Conservation (phyloP, 2,113 vertebrate genomes). For the Desmodus rotundus region DNA sequence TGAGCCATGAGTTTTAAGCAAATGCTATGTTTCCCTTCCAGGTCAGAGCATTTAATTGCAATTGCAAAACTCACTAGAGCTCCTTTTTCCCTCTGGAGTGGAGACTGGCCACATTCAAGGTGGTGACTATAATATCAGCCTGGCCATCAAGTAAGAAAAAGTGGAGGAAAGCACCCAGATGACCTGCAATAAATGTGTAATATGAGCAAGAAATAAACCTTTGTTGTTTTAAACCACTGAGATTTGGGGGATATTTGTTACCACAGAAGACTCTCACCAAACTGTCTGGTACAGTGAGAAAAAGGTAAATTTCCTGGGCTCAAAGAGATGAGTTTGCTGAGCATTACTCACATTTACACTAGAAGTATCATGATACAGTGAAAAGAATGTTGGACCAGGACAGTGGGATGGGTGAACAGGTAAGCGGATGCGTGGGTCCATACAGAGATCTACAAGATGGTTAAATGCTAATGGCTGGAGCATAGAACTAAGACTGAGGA, state of each 20-base stretch:
- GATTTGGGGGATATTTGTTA: background rate
- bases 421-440: background rate
- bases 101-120: background rate
- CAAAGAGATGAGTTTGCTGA: background rate
- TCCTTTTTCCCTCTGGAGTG: background rate
- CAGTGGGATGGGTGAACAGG: background rate
- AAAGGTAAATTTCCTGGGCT: background rate
- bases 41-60: background rate
- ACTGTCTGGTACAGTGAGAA: background rate
- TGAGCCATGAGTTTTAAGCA: background rate
- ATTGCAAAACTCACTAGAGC: background rate
- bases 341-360: background rate
- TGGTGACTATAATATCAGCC: background rate
- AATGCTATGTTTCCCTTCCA: background rate
- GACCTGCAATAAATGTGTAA: background rate
- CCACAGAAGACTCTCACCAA: background rate
- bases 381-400: background rate
- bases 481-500: background rate
- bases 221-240: background rate
- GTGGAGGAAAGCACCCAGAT: background rate
- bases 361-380: background rate
- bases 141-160: background rate
- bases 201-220: background rate
- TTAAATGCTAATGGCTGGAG: background rate
- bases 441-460: background rate